Evolutionary conservation across 2,113 vertebrate species (phyloP), one percentile per base, ranked within the genome.

Genomic region (Grus americana): DNA sequence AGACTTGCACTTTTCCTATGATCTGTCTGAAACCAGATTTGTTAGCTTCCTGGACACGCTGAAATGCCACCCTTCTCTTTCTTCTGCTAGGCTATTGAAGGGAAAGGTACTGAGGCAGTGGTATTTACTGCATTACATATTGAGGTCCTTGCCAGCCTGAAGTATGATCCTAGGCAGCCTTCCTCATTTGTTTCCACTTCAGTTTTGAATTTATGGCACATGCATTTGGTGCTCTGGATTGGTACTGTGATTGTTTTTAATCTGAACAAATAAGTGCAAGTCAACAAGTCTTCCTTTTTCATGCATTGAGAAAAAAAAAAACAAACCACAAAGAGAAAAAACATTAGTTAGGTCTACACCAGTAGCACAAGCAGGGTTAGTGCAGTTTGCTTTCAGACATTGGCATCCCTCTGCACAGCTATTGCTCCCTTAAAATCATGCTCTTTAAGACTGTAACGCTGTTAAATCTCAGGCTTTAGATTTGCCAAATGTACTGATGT

Each of bases 271-370:
- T n/a, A 71, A 76, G 67, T 17, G 7, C 55, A 73, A 57, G 14
- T 47, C 36, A 59, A 27, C 3, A 4, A 57, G 29, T 76, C 49
- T 50, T 94, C 44, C 13, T 57, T 72, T 85, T 36, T 52, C 38
- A 72, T 46, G 40, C 4, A 8, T 5, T 36, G 13, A n/a, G 12
- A 72, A 78, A 76, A n/a, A 44, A 44, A 14, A 44, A 44, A 44
- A 16, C 44, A 38, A 38, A 38, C 40, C 40, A 34, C 36, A 34
- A 32, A 13, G 22, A 63, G 17, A 42, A 49, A 73, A 59, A 3
- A 4, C 5, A 36, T 55, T 46, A 54, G 4, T 30, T 12, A 80
- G 29, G 21, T 73, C 61, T 71, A n/a, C 0, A 0, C 11, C 50
- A 70, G 47, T 11, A 68, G 54, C 46, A 82, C 34, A 79, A 80